These are phyloP conservation scores for Setophaga petechia DNA, from an alignment of 2,113 vertebrate species.

Conservation along the genomic window DNA sequence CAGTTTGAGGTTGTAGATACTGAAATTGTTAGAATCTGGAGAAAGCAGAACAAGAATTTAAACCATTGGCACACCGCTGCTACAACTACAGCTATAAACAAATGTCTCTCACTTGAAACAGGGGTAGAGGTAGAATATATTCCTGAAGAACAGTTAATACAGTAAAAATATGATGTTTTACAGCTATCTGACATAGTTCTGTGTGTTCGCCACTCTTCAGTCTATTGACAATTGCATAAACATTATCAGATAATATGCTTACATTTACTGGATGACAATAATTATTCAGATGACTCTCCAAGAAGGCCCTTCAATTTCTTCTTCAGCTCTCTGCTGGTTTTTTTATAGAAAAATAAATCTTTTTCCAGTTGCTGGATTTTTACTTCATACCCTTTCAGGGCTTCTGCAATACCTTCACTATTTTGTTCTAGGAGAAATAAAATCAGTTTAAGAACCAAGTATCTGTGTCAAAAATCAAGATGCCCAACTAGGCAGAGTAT, in stretches of 20 bases:
- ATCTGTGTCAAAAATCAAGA: not conserved
- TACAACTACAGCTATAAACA: not conserved
- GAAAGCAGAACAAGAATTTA: not conserved
- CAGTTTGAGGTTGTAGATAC: not conserved
- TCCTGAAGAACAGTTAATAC: not conserved
- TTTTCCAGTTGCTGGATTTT: constrained; percentile 87
- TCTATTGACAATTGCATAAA: not conserved
- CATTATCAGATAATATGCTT: constrained; percentile 18
- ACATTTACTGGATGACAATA: constrained; percentile 42
- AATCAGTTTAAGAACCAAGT: constrained; percentile 31
- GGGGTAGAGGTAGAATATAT: not conserved
- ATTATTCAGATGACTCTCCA: constrained; percentile 48
- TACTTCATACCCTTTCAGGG: constrained; percentile 72
- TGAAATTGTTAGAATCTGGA: not conserved
- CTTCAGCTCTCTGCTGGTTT: constrained; percentile 86
- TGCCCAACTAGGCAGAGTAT: not conserved
- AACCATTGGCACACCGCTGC: not conserved
- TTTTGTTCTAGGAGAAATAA: constrained; percentile 75
- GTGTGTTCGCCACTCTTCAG: not conserved
- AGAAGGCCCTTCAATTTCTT: constrained; percentile 80
- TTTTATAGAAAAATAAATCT: constrained; percentile 92
- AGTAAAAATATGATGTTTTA: not conserved
- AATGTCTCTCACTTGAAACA: not conserved
- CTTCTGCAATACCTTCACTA: constrained; percentile 65
- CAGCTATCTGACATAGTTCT: not conserved